phyloP scores from a whole-genome alignment of 2,113 vertebrate species.

The Callaeas wilsoni region DNA sequence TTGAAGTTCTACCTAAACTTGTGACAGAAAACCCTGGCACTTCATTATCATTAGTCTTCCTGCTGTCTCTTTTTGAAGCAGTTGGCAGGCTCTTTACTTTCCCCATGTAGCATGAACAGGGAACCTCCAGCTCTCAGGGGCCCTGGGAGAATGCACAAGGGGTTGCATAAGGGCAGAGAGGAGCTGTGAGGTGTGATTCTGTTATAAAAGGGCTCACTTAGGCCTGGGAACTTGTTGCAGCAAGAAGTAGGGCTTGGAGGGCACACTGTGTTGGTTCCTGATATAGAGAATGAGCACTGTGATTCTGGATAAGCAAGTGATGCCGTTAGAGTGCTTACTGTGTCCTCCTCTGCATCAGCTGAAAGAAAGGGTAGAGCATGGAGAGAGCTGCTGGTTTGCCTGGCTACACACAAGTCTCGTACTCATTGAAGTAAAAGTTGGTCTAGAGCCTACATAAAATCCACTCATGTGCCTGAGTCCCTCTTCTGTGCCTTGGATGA shows the following conservation, averaged over 20 bases:
- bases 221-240: not conserved
- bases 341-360: not conserved
- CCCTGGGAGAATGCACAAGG: not conserved
- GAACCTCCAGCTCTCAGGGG: not conserved
- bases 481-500: not conserved
- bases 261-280: not conserved
- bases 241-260: not conserved
- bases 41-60: not conserved
- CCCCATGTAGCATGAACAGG: not conserved
- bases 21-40: not conserved
- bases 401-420: rapidly evolving
- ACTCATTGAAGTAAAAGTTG: not conserved
- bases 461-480: not conserved
- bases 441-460: not conserved
- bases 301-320: not conserved
- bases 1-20: not conserved
- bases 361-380: not conserved
- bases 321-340: not conserved
- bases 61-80: not conserved
- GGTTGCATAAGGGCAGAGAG: not conserved
- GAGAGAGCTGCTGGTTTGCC: not conserved
- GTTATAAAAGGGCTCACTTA: not conserved
- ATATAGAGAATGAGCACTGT: not conserved
- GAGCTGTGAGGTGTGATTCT: not conserved
- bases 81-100: not conserved